Base-by-base conservation (phyloP, 1,140 invertebrate species). In the Danaus plexippus region DNA sequence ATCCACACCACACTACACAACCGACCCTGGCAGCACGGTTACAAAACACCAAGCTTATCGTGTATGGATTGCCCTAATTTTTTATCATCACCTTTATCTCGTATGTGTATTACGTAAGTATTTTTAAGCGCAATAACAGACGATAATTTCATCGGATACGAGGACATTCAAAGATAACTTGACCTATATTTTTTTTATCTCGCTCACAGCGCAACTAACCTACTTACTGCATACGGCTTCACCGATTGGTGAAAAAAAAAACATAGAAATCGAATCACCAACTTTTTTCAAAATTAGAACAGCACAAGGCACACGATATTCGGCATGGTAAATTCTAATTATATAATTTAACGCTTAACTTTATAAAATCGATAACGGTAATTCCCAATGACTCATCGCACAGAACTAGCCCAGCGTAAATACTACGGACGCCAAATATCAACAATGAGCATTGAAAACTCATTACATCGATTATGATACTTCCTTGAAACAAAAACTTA, bases 171-270 rank as follows among this genome's bases (percentile, higher is more conserved):
- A 82, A 85, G 83, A 86, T 85, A 85, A 80, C 83, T 86, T 86
- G 83, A 85, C 83, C 83, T 71, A 86, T 32, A 32, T 86, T 80
- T 86, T 86, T 82, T 86, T 83, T 86, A 83, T 86, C 81, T 84
- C 71, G 63, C 66, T 59, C 69, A 70, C 71, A 77, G 69, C 71
- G 72, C 76, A 73, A 73, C 72, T 80, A 86, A 85, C 83, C 83
- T 73, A 86, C 73, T 75, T 86, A 75, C 59, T 60, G 55, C 22
- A 32, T 32, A 32, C 15, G 15, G 3, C 22, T 32, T 32, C 15
- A 15, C 15, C 22, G 22, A 32, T 32, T 7, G 4, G 4, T 32
- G 22, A 7, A 32, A 32, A 32, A 32, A 32, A 32, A 32, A 3
- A 32, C 22, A 8, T 32, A 32, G 22, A 32, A 2, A 6, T 32